These are phyloP conservation scores for Buceros bicornis DNA, from an alignment of 2,797 vertebrate genomes.

Conservation along the genomic window DNA sequence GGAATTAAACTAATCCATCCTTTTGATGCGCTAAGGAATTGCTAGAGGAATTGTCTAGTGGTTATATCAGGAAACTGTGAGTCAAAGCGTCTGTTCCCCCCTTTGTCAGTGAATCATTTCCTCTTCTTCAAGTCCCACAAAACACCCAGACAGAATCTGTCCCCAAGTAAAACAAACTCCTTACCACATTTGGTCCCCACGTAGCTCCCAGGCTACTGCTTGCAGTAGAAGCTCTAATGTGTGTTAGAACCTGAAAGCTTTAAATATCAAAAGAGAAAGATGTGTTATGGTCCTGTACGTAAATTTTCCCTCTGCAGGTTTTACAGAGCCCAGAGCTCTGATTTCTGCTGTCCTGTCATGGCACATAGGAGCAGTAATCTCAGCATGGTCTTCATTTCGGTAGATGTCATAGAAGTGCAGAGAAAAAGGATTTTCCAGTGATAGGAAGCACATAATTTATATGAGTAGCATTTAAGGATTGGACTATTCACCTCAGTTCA, in stretches of 20 bases:
- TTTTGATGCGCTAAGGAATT: conserved; percentile 32
- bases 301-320: not conserved
- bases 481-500: not conserved
- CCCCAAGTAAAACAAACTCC: conserved; percentile 18
- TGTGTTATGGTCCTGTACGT: accelerated
- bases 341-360: not conserved
- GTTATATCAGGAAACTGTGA: conserved; percentile 58
- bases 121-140: conserved; percentile 23
- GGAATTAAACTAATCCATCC: conserved; percentile 16
- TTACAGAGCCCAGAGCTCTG: not conserved
- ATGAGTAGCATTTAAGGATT: not conserved
- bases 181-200: not conserved
- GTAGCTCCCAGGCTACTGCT: not conserved
- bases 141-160: conserved; percentile 45
- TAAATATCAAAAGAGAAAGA: not conserved
- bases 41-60: conserved; percentile 43
- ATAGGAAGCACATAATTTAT: not conserved
- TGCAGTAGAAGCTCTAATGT: not conserved
- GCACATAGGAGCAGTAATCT: not conserved
- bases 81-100: conserved; percentile 31
- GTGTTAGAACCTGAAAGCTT: not conserved
- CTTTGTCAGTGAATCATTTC: conserved; percentile 70
- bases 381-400: not conserved
- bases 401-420: not conserved
- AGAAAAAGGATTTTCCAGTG: not conserved